phyloP scores from a whole-genome alignment of 2,888 invertebrate species.

The Cephus spinipes region DNA sequence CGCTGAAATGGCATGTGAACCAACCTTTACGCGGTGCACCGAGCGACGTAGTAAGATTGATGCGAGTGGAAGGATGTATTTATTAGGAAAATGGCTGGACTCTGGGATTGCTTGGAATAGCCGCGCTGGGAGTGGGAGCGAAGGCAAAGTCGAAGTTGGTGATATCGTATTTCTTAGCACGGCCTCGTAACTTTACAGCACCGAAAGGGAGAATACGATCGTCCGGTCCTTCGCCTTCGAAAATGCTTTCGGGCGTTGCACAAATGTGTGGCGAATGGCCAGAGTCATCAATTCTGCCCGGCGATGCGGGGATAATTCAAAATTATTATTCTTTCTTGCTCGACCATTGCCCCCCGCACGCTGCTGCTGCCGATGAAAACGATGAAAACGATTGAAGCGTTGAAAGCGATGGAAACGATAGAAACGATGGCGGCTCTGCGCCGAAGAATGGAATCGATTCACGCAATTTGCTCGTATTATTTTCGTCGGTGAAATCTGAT shows the following conservation, averaged over 20 bases:
- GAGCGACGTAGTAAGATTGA: too few species aligned
- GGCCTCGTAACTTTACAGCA: neutral
- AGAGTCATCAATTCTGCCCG: conserved; percentile 52
- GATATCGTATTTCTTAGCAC: conserved; percentile 26
- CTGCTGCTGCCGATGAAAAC: neutral
- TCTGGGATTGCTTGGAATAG: too few species aligned
- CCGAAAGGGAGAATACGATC: neutral
- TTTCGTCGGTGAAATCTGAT: neutral
- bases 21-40: too few species aligned
- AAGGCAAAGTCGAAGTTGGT: neutral
- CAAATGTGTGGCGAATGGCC: conserved; percentile 32
- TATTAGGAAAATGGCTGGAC: too few species aligned
- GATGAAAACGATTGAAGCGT: neutral
- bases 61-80: too few species aligned
- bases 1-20: too few species aligned
- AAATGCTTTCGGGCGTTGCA: conserved; percentile 32
- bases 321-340: conserved; percentile 50
- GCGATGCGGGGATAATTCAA: conserved; percentile 53
- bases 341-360: conserved; percentile 5
- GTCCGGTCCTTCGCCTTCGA: conserved; percentile 1
- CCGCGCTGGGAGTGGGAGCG: too few species aligned
- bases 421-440: neutral
- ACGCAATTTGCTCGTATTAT: conserved; percentile 25
- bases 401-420: neutral
- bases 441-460: conserved; percentile 39